A percentile compares a stretch with the other conserved stretches of the same genome.
Evolutionary conservation across 2,888 invertebrate species (phyloP).

Genomic region (Apotomis turbidana): DNA sequence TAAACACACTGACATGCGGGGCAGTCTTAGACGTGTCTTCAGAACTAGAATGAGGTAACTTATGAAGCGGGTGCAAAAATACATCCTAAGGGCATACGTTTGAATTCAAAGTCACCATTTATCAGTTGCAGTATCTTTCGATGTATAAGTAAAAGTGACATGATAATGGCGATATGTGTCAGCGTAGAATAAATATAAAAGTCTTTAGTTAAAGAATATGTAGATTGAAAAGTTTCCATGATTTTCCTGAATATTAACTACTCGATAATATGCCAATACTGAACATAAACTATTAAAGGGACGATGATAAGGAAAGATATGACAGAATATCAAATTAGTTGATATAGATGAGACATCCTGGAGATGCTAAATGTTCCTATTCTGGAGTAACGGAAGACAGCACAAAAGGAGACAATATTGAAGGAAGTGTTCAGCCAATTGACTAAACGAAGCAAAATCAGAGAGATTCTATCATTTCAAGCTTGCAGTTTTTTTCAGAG

Average conservation of each 20-base stretch:
- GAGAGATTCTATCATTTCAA: neutral
- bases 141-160: neutral
- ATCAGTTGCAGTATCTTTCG: neutral
- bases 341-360: neutral
- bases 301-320: neutral
- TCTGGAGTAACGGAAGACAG: neutral
- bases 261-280: no score
- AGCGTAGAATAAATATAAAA: neutral
- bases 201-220: neutral
- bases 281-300: neutral
- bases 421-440: neutral
- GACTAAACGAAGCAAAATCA: neutral
- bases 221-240: neutral
- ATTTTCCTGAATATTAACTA: no score
- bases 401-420: neutral
- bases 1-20: neutral
- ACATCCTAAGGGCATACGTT: neutral
- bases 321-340: neutral
- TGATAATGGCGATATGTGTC: neutral
- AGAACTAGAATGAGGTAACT: neutral
- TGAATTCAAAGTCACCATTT: neutral
- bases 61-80: neutral
- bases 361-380: neutral
- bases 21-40: conserved; percentile 1
- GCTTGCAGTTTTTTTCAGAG: neutral